phyloP scores from a whole-genome alignment of 2,888 invertebrate genomes.

The Scelioninae gen. 1 region DNA sequence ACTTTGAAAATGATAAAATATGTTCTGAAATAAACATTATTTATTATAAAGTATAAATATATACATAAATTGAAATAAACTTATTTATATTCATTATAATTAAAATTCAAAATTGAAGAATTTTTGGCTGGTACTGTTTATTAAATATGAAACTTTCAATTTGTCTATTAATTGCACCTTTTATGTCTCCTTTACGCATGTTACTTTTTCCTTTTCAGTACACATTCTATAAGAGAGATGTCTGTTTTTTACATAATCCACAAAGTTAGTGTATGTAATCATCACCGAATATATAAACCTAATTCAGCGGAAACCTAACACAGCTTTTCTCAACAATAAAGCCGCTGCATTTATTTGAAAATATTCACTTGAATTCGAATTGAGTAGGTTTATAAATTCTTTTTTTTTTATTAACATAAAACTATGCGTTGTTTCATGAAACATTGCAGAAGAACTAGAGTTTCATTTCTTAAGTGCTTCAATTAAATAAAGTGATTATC shows the following conservation, averaged over 20 bases:
- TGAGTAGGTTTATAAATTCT: not conserved
- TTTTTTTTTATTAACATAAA: constrained; percentile 5
- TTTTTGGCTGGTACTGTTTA: too few relatives aligned
- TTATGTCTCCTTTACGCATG: not conserved
- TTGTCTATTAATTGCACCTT: not conserved
- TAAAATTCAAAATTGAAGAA: too few relatives aligned
- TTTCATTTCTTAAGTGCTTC: constrained; percentile 9
- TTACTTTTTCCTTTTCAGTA: constrained; percentile 1
- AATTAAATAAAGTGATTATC: constrained; percentile 16
- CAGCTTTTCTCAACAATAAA: not conserved
- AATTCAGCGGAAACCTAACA: not conserved
- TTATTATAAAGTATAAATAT: too few relatives aligned
- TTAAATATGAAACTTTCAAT: not conserved
- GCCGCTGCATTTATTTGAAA: not conserved
- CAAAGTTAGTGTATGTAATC: not conserved
- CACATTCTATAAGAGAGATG: not conserved
- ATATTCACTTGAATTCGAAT: constrained; percentile 3
- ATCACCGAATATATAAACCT: constrained; percentile 4
- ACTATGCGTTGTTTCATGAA: not conserved
- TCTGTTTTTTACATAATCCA: not conserved
- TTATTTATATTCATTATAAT: too few relatives aligned
- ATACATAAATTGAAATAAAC: too few relatives aligned
- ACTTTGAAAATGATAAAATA: too few relatives aligned
- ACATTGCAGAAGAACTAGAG: not conserved
- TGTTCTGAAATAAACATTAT: too few relatives aligned